Conservation (phyloP, 2,797 vertebrate species). For the Gadopsis marmoratus region DNA sequence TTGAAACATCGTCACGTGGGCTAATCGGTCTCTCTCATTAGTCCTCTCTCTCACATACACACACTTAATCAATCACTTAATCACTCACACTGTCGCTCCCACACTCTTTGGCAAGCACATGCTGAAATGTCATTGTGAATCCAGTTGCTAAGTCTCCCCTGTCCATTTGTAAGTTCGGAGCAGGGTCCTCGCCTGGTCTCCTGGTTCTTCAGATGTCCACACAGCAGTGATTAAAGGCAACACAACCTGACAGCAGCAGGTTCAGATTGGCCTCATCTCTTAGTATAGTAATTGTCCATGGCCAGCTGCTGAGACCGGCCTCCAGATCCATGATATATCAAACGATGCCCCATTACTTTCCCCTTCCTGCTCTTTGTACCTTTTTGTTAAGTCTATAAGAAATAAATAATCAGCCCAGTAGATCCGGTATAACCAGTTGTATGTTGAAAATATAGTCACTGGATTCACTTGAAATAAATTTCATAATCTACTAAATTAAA, state of each 20-base stretch:
- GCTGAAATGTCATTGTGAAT: constrained; percentile 30
- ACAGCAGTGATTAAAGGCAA: background rate
- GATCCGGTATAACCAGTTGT: background rate
- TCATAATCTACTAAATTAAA: background rate
- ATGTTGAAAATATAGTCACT: background rate
- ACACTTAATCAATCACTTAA: constrained; percentile 3
- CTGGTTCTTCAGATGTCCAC: constrained; percentile 16
- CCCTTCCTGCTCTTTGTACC: background rate
- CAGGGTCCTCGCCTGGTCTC: background rate
- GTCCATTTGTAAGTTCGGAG: constrained; percentile 21
- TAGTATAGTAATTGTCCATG: background rate
- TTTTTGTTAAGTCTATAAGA: no score
- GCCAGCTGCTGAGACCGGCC: constrained; percentile 7
- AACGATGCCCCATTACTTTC: constrained; percentile 16
- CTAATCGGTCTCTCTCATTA: background rate
- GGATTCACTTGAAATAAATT: background rate
- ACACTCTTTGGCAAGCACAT: background rate
- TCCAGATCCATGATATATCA: constrained; percentile 12
- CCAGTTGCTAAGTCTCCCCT: constrained; percentile 19
- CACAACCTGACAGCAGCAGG: background rate
- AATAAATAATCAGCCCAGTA: background rate
- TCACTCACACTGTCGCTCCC: constrained; percentile 3
- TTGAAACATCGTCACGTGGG: background rate
- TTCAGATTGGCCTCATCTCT: background rate
- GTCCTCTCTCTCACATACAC: constrained; percentile 1